phyloP scores from a whole-genome alignment of 1,140 invertebrate species.

The Lepidurus couesii region DNA sequence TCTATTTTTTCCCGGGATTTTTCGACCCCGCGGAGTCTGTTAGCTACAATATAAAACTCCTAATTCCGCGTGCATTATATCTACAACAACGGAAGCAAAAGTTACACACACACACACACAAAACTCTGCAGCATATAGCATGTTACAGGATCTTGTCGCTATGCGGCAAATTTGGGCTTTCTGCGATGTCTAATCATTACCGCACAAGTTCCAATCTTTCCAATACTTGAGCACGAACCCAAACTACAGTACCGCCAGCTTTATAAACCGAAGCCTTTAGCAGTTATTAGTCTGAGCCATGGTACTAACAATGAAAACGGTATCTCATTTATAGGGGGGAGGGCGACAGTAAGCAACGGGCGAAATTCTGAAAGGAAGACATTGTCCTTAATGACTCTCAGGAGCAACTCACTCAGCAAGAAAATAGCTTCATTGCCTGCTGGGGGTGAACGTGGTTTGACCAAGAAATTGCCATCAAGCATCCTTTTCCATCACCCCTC shows the following conservation, averaged over 20 bases:
- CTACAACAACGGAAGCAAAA: background rate
- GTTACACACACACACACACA: background rate
- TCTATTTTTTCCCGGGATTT: background rate
- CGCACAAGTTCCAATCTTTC: background rate
- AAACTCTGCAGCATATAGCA: background rate
- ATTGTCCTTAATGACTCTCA: background rate
- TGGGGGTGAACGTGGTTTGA: no score
- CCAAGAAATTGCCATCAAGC: no score
- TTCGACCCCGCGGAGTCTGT: background rate
- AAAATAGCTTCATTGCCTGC: constrained; percentile 6
- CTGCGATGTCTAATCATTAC: constrained; percentile 15
- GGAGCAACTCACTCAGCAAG: constrained; percentile 11
- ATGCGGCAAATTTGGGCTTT: background rate
- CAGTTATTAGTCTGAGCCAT: background rate
- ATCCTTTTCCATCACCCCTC: no score
- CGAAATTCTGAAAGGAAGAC: background rate
- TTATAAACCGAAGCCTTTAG: background rate
- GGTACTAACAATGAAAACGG: background rate
- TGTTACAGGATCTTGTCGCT: background rate
- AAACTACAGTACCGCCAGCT: background rate
- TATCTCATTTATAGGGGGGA: constrained; percentile 2
- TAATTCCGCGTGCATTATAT: background rate
- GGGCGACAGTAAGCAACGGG: background rate
- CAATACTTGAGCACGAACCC: constrained; percentile 9
- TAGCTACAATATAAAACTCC: background rate